A percentile compares a stretch with the other conserved stretches of the same genome.
These are phyloP conservation scores for Prunella himalayana DNA, from an alignment of 2,113 vertebrate genomes.

Conservation along the genomic window DNA sequence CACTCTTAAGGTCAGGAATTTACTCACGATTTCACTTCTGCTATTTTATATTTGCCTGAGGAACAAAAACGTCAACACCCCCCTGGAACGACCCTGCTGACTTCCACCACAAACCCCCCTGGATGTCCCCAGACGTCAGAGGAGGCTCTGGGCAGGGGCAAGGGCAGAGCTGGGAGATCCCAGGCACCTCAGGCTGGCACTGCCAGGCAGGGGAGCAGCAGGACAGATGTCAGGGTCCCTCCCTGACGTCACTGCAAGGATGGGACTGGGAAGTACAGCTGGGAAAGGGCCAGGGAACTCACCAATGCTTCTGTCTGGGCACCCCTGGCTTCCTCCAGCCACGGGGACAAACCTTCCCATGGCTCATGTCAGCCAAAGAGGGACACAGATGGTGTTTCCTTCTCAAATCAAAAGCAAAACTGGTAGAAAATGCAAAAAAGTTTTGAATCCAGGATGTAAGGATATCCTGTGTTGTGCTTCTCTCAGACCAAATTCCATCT, in stretches of 20 bases:
- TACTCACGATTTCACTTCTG: conserved; percentile 36
- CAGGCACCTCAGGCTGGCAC: rapidly evolving
- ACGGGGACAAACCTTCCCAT: not conserved
- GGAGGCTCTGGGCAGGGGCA: not conserved
- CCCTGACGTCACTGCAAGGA: not conserved
- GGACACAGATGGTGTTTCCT: rapidly evolving
- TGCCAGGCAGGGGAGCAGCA: not conserved
- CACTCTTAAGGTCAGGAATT: conserved; percentile 47
- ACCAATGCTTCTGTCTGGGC: not conserved
- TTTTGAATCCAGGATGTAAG: not conserved
- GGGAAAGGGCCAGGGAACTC: not conserved
- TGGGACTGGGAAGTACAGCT: not conserved
- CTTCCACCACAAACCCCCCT: not conserved
- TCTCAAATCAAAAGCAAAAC: not conserved
- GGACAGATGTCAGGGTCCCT: not conserved
- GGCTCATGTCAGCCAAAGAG: not conserved
- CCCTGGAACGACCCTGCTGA: not conserved
- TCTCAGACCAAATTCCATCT: not conserved
- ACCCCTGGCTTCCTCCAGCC: not conserved
- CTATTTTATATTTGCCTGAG: not conserved
- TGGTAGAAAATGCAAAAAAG: not conserved
- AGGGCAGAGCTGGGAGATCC: not conserved
- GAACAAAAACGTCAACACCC: not conserved
- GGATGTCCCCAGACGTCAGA: not conserved
- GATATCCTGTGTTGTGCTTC: not conserved